Percentiles rank a stretch among this genome's conserved stretches.
Evolutionary conservation across 2,113 vertebrate genomes (phyloP).

Genomic region (Leptodactylus fuscus): DNA sequence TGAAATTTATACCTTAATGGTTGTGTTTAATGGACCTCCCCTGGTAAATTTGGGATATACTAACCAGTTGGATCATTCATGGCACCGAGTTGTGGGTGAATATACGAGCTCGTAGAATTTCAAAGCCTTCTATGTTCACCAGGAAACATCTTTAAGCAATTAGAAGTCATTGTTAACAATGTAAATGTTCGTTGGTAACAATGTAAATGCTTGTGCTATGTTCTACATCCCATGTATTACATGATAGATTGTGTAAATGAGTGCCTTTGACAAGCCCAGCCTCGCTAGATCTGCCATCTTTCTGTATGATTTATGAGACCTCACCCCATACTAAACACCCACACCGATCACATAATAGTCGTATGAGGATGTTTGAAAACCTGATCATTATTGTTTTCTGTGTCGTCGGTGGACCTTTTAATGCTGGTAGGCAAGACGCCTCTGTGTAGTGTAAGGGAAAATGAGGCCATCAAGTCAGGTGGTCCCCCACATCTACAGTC

Average conservation of each 20-base stretch:
- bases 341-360: constrained; percentile 18
- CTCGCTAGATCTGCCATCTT: constrained; percentile 32
- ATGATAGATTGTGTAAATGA: constrained; percentile 48
- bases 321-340: constrained; percentile 24
- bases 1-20: background rate
- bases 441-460: background rate
- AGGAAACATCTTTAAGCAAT: constrained; percentile 52
- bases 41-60: background rate
- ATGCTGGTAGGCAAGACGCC: constrained; percentile 4
- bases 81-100: background rate
- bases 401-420: background rate
- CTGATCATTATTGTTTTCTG: constrained; percentile 14
- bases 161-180: constrained; percentile 49
- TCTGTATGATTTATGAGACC: constrained; percentile 46
- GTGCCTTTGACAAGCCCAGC: constrained; percentile 36
- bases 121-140: background rate
- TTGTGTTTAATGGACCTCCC: no score
- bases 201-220: constrained; percentile 44
- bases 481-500: background rate
- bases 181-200: constrained; percentile 24
- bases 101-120: background rate
- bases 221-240: constrained; percentile 26
- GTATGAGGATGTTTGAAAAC: background rate
- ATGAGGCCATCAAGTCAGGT: background rate
- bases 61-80: no score